Conservation (phyloP, 2,113 vertebrate species). For the Irena cyanogastra region DNA sequence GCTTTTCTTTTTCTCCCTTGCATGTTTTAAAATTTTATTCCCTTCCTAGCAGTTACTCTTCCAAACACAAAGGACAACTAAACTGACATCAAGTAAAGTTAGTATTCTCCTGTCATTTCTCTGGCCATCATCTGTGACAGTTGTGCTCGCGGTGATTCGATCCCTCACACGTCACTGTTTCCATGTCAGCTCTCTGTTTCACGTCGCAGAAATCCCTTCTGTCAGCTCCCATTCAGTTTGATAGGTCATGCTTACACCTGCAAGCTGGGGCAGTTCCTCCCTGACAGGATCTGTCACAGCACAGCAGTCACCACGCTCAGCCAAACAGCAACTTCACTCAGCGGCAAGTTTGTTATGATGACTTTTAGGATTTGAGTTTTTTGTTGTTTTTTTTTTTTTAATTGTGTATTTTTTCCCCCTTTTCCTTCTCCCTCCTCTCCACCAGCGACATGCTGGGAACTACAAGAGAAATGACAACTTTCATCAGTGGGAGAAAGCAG, state of each 20-base stretch:
- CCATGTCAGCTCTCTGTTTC: slow-evolving; percentile 62
- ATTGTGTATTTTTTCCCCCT: not conserved
- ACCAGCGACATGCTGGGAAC: not conserved
- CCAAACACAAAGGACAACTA: slow-evolving; percentile 56
- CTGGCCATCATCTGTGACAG: slow-evolving; percentile 69
- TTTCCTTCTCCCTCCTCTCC: not conserved
- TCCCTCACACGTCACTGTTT: slow-evolving; percentile 68
- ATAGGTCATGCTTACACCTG: slow-evolving; percentile 70
- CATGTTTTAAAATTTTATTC: not conserved
- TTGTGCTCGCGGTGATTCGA: slow-evolving; percentile 48
- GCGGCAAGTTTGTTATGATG: slow-evolving; percentile 37
- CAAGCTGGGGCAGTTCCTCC: slow-evolving; percentile 54
- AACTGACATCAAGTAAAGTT: slow-evolving; percentile 70
- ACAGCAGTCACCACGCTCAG: slow-evolving; percentile 56
- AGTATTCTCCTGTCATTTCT: slow-evolving; percentile 59
- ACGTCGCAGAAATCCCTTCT: slow-evolving; percentile 65
- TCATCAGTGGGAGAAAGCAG: not conserved
- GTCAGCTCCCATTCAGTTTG: slow-evolving; percentile 73
- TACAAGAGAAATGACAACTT: slow-evolving; percentile 13
- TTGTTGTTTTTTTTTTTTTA: no score
- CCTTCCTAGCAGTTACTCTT: slow-evolving; percentile 26
- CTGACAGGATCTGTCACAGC: slow-evolving; percentile 70
- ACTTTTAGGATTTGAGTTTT: slow-evolving; percentile 32
- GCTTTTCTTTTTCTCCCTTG: no score
- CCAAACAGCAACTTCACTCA: slow-evolving; percentile 39